These are phyloP conservation scores for Elephantulus edwardii DNA, from an alignment of 2,113 vertebrate genomes.

Conservation along the genomic window DNA sequence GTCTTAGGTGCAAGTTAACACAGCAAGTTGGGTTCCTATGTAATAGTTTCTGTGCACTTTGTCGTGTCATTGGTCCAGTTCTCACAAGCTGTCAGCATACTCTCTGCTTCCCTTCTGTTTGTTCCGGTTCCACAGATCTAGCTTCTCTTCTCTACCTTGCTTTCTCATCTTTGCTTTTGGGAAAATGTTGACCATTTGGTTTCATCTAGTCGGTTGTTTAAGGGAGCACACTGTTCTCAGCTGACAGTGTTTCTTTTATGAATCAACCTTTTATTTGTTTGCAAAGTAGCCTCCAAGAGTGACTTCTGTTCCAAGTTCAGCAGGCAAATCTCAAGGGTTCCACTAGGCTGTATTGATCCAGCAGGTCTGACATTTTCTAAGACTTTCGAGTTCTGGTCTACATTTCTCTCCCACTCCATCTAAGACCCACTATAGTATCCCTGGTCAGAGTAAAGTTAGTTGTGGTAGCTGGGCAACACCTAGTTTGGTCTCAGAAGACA, in stretches of 20 bases:
- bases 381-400: not conserved
- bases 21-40: not conserved
- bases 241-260: not conserved
- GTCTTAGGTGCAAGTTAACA: not conserved
- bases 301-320: not conserved
- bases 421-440: not conserved
- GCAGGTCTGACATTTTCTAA: not conserved
- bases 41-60: not conserved
- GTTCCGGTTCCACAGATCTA: not conserved
- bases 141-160: not conserved
- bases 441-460: not conserved
- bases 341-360: not conserved
- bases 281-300: not conserved
- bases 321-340: not conserved
- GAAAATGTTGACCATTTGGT: not conserved
- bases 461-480: not conserved
- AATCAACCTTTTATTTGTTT: no score
- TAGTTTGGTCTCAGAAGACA: not conserved
- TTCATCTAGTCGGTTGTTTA: not conserved
- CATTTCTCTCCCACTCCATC: not conserved
- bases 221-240: not conserved
- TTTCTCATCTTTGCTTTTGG: not conserved
- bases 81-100: not conserved
- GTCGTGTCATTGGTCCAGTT: not conserved
- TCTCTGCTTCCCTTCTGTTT: not conserved